Base-by-base conservation (phyloP, 2,797 vertebrate species). In the Pipistrellus pipistrellus region DNA sequence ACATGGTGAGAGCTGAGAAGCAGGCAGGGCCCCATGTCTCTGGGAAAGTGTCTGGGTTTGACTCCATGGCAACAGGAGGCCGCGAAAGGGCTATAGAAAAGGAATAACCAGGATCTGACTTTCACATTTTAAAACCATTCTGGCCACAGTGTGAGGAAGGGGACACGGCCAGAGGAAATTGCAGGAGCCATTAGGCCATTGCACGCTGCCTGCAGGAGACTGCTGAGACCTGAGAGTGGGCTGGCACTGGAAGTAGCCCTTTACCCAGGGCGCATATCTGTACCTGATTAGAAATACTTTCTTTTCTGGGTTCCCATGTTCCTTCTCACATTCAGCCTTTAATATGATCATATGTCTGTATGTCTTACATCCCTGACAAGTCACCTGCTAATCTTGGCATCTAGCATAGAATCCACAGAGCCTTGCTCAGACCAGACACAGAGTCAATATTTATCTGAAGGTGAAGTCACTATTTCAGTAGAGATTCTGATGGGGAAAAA, bases 401-500 rank as follows among this genome's bases (percentile, higher is more conserved):
- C 41, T 51, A 84, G 55, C 1, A 17, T 53, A 44, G 35, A 95
- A 90, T 55, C 5, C 12, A 53, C 2, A 81, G 41, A n/a, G 13
- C 30, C 55, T 94, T 95, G 41, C 41, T 83, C 32, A 72, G 17
- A 90, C 2, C 4, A 92, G 73, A n/a, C 20, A 77, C 27, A 73
- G 73, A 32, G 21, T 86, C 20, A 91, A 53, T 46, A 85, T 95
- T 93, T 82, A 94, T 82, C 91, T 95, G 44, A 82, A 78, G 44
- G 64, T 12, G 14, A 90, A 81, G 27, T 68, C 32, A 38, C 30
- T 86, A 55, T 94, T 91, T 95, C 64, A 73, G 25, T 72, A 84
- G 78, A 48, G 18, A 93, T 73, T 86, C 41, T 87, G 14, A 68
- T 59, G 20, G 4, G 68, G 69, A 64, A 80, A 62, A 8, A 66